phyloP scores from a whole-genome alignment of 2,113 vertebrate species.

The Coracopsis vasa region DNA sequence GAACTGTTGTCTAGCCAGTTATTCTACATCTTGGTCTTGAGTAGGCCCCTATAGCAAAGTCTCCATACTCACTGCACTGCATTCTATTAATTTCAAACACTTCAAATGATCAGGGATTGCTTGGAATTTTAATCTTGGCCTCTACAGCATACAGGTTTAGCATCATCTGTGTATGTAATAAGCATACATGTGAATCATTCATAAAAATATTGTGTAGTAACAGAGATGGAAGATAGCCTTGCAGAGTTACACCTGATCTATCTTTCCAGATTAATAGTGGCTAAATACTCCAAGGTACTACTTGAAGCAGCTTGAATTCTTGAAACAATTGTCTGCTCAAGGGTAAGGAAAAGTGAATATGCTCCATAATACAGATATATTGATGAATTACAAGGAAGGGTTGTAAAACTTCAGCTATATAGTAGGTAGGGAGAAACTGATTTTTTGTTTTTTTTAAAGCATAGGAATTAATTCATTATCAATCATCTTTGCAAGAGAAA shows the following conservation, averaged over 20 bases:
- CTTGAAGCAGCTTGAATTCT: not conserved
- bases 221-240: not conserved
- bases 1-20: not conserved
- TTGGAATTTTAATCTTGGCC: not conserved
- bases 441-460: not conserved
- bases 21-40: not conserved
- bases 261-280: not conserved
- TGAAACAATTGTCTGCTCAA: not conserved
- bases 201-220: not conserved
- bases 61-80: not conserved
- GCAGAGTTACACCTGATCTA: not conserved
- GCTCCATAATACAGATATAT: not conserved
- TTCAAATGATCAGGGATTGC: not conserved
- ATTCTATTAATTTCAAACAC: not conserved
- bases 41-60: not conserved
- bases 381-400: not conserved
- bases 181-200: not conserved
- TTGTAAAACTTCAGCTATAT: not conserved
- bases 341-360: not conserved
- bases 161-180: not conserved
- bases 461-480: not conserved
- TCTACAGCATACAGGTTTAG: not conserved
- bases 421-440: not conserved
- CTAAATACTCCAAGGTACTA: not conserved
- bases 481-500: not conserved